Percentiles rank a stretch among this genome's conserved stretches.
phyloP scores from a whole-genome alignment of 2,888 invertebrate species.

The Platycnemis pennipes region DNA sequence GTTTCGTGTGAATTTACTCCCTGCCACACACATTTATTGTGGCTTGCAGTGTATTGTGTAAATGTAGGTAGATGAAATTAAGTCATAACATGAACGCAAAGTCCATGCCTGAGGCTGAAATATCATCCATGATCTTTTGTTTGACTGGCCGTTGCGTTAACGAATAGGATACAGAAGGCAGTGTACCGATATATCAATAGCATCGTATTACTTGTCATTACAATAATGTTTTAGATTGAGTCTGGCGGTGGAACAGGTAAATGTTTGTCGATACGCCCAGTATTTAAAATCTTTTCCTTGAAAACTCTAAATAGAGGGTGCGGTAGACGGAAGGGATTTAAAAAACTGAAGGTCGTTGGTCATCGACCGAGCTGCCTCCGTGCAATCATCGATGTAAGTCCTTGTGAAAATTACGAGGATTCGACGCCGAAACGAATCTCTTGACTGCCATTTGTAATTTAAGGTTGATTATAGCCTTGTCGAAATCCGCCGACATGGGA shows the following conservation, averaged over 20 bases:
- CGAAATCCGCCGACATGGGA: too few species aligned
- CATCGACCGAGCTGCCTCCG: background rate
- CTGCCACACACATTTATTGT: too few species aligned
- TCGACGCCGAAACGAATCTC: background rate
- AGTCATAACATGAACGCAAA: too few species aligned
- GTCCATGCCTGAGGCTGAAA: too few species aligned
- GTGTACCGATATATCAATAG: too few species aligned
- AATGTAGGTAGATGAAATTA: too few species aligned
- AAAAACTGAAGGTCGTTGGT: background rate
- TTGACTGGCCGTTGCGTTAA: too few species aligned
- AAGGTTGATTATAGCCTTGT: background rate
- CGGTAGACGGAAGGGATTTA: background rate
- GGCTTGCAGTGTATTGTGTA: too few species aligned
- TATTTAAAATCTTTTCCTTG: background rate
- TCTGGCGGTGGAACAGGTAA: background rate
- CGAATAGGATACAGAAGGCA: too few species aligned
- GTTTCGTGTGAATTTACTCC: too few species aligned
- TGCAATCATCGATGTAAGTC: background rate
- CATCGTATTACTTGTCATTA: background rate
- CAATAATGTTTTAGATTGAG: background rate
- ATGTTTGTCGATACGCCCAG: background rate
- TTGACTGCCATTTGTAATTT: background rate
- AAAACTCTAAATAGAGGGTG: background rate
- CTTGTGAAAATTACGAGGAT: background rate
- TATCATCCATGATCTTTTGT: too few species aligned